phyloP scores from a whole-genome alignment of 2,888 invertebrate species.

The Hemithea aestivaria region DNA sequence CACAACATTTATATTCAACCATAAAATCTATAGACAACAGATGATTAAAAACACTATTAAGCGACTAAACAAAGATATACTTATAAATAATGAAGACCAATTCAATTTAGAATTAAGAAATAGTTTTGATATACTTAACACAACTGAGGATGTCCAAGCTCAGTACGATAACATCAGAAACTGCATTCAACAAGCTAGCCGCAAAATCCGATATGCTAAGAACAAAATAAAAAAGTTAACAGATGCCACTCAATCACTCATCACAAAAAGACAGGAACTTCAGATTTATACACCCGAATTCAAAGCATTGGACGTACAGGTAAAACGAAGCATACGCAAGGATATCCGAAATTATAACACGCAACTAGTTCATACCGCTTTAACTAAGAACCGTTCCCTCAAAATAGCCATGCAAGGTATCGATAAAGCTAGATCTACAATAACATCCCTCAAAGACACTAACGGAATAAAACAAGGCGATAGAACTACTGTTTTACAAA shows the following conservation, averaged over 20 bases:
- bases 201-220: background rate
- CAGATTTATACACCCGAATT: background rate
- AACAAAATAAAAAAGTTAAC: background rate
- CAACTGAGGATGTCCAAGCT: background rate
- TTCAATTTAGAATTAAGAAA: slow-evolving; percentile 1
- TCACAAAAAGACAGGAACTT: background rate
- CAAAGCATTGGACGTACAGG: background rate
- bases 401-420: too few species aligned
- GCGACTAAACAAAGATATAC: background rate
- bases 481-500: background rate
- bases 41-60: too few species aligned
- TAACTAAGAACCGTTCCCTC: background rate
- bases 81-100: background rate
- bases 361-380: too few species aligned
- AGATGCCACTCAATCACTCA: background rate
- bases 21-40: background rate
- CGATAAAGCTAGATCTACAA: background rate
- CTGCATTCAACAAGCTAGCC: background rate
- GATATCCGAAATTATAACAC: too few species aligned
- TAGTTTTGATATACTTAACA: slow-evolving; percentile 1
- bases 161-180: slow-evolving; percentile 1
- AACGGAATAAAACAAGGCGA: background rate
- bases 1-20: background rate
- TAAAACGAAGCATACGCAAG: too few species aligned
- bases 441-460: background rate